These are phyloP conservation scores for Catostomus latipinnis DNA, from an alignment of 2,797 vertebrate genomes.

Conservation along the genomic window DNA sequence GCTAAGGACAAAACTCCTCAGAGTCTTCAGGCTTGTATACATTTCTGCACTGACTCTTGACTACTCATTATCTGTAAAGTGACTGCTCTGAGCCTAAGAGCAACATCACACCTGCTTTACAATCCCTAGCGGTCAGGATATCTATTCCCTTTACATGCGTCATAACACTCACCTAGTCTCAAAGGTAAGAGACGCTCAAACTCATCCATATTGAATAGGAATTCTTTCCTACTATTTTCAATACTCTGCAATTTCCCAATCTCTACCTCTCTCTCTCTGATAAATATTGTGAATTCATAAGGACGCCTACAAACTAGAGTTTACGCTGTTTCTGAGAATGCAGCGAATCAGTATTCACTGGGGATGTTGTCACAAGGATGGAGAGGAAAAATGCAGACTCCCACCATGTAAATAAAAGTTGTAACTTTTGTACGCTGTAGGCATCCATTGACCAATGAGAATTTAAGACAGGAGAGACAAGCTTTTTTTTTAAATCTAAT, in stretches of 20 bases:
- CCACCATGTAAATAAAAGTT: no score
- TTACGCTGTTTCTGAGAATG: no score
- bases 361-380: no score
- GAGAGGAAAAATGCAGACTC: no score
- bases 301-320: no score
- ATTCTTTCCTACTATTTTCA: background rate
- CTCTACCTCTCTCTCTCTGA: background rate
- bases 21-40: conserved; percentile 6
- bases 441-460: no score
- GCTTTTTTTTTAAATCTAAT: no score
- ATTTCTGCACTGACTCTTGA: conserved; percentile 28
- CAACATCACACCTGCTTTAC: conserved; percentile 23
- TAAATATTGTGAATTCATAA: background rate
- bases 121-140: conserved; percentile 16
- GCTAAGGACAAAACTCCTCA: conserved; percentile 14
- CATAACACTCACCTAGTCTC: background rate
- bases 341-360: no score
- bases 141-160: conserved; percentile 30
- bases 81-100: conserved; percentile 8
- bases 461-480: no score
- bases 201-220: conserved; percentile 31
- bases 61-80: conserved; percentile 35
- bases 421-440: no score
- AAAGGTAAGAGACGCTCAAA: background rate
- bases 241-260: background rate